Base-by-base conservation (phyloP, 2,888 invertebrate species). In the Pristionchus japonicus region DNA sequence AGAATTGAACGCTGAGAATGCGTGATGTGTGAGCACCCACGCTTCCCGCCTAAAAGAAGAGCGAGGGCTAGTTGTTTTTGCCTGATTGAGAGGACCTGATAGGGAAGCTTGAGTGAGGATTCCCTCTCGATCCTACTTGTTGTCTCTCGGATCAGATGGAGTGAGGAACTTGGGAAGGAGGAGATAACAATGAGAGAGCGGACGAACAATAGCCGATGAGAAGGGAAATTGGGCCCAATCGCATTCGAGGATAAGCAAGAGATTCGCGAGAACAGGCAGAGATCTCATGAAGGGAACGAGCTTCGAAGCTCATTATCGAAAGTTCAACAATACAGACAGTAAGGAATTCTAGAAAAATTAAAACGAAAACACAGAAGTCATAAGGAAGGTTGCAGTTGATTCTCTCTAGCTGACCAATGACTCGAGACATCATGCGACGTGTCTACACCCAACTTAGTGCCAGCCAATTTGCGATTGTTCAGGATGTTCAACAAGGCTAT, bases 31-130 rank as follows among this genome's bases (percentile, higher is more conserved):
- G 64, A n/a, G 1, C 64, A 52, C 1, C 67, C 27, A 11, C 34
- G 67, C 34, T 34, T 34, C 3, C 23, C 47, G 47, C 64, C 34
- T 20, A 34, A 34, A 17, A 34, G 64, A 64, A 31, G 70, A 37
- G 70, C 20, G 70, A 37, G 31, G 1, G 13, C 20, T 20, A 23
- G 34, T 34, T 70, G 70, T 70, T 70, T 70, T 70, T n/a, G 52
- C 67, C 67, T 70, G 70, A 70, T 70, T 70, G 13, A 70, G 70
- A 31, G 70, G 70, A 31, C 23, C 37, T 70, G 70, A 70, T 70
- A 70, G 40, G 34, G 31, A 34, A 17, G 70, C 70, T 70, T 70
- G 70, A 70, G 70, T 6, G 57, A n/a, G 23, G n/a, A n/a, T 57
- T n/a, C 57, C n/a, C 57, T 57, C 23, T n/a, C 0, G 23, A 0